Conservation (phyloP, 2,888 invertebrate genomes). For the Notodromas monacha region DNA sequence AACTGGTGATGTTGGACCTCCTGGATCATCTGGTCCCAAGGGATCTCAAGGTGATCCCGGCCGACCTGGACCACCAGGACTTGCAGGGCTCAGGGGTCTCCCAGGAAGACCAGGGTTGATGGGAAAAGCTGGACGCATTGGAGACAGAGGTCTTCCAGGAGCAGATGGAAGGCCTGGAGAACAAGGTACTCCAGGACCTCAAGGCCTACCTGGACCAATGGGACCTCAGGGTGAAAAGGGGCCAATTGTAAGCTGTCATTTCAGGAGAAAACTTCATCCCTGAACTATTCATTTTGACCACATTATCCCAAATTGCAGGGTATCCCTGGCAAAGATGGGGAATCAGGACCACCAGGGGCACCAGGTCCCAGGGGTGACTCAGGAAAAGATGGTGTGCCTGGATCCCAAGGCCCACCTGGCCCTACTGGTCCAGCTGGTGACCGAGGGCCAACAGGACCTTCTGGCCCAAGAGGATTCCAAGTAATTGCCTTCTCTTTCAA, state of each 20-base stretch:
- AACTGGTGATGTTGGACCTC: slow-evolving; percentile 30
- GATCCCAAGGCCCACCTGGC: slow-evolving; percentile 24
- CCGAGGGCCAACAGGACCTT: slow-evolving; percentile 36
- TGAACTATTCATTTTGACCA: too few relatives aligned
- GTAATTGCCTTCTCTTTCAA: slow-evolving; percentile 17
- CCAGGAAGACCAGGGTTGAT: slow-evolving; percentile 12
- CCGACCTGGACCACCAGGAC: slow-evolving; percentile 24
- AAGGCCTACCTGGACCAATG: slow-evolving; percentile 40
- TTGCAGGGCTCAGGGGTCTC: slow-evolving; percentile 12
- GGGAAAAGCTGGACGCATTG: slow-evolving; percentile 15
- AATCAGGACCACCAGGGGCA: slow-evolving; percentile 38
- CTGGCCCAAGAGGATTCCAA: slow-evolving; percentile 46
- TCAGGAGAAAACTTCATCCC: too few relatives aligned
- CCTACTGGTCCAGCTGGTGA: slow-evolving; percentile 34
- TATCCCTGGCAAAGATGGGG: slow-evolving; percentile 35
- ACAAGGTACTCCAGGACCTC: slow-evolving; percentile 39
- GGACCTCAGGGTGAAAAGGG: slow-evolving; percentile 47
- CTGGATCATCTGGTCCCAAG: slow-evolving; percentile 13
- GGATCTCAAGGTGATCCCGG: slow-evolving; percentile 23
- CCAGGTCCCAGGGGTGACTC: slow-evolving; percentile 45
- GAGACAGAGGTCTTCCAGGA: slow-evolving; percentile 26
- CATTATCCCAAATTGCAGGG: too few relatives aligned
- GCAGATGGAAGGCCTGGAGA: slow-evolving; percentile 58
- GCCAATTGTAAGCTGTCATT: slow-evolving; percentile 11
- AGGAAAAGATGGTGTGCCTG: too few relatives aligned